phyloP scores from a whole-genome alignment of 2,888 invertebrate genomes.

The Bellardia pandia region DNA sequence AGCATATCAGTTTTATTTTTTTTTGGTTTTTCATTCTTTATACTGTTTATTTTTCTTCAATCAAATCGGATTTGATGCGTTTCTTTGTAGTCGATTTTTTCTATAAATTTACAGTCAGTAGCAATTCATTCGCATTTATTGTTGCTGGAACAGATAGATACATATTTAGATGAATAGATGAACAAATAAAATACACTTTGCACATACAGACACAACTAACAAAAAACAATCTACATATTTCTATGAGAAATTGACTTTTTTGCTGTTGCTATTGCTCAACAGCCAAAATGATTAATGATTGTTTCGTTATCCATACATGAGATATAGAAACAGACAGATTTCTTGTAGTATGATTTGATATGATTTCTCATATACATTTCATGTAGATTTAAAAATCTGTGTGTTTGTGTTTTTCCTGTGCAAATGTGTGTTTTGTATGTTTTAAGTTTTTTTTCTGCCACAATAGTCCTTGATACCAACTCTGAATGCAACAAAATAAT shows the following conservation, averaged over 20 bases:
- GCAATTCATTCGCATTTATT: conserved; percentile 75
- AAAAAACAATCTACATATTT: conserved; percentile 75
- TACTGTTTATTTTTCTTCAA: conserved; percentile 36
- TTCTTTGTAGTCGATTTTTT: conserved; percentile 64
- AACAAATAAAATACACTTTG: conserved; percentile 54
- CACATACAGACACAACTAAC: conserved; percentile 47
- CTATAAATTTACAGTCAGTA: conserved; percentile 63
- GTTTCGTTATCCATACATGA: conserved; percentile 75
- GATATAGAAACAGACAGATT: conserved; percentile 36
- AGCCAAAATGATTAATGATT: conserved; percentile 82
- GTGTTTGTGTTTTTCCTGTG: conserved; percentile 36
- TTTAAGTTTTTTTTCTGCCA: conserved; percentile 23
- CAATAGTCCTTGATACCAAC: conserved; percentile 48
- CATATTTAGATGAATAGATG: conserved; percentile 52
- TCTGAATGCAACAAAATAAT: conserved; percentile 54
- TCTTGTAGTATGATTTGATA: conserved; percentile 72
- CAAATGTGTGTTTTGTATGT: background rate
- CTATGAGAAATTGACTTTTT: conserved; percentile 82
- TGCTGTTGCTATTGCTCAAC: conserved; percentile 69
- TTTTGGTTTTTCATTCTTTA: conserved; percentile 15
- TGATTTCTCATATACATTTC: conserved; percentile 72
- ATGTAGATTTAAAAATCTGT: conserved; percentile 53
- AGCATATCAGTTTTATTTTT: conserved; percentile 24
- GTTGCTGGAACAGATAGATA: conserved; percentile 44
- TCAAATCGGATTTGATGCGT: conserved; percentile 76